Evolutionary conservation across 2,888 invertebrate genomes (phyloP), one percentile per base, ranked within the genome.

Genomic region (Gisinianus flammeolus): DNA sequence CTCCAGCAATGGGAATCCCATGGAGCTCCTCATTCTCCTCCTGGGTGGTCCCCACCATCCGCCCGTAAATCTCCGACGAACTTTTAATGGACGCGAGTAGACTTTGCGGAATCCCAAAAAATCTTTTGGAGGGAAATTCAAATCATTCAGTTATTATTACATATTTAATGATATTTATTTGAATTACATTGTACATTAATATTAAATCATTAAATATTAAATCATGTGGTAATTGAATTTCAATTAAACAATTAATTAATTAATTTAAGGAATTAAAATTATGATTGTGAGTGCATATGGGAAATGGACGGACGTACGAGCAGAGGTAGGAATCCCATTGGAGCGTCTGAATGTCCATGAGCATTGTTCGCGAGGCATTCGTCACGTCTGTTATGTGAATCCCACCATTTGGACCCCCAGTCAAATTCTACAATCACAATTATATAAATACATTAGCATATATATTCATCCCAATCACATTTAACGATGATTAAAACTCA

Each of bases 301-400:
- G n/a, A n/a, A n/a, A n/a, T n/a, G n/a, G n/a, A n/a, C n/a, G n/a
- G 10, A 31, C 72, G 69, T 70, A 78, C 78, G 70, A 31, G 44
- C 72, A 79, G n/a, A 79, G 52, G 26, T 35, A 90, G 22, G 92
- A 91, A 88, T 96, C 96, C 96, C 96, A 97, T 85, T 92, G 88
- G 52, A 95, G 88, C 0, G 92, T 93, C 82, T 93, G 91, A 78
- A 97, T 90, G 86, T 96, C 96, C 95, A 98, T 95, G 0, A 97
- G 89, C 87, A 97, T 91, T 0, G 97, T 97, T 82, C 97, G 90
- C 8, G 95, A 96, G 0, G 98, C 97, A 87, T 98, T 98, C 0
- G 96, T 95, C 16, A 97, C 97, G 87, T 97, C 97, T 0, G 97
- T 98, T 26, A 95, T 90, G 86, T 96, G 95, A 5, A 93, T 86